Base-by-base conservation (phyloP, 2,797 vertebrate species). In the Crenuchus spilurus region DNA sequence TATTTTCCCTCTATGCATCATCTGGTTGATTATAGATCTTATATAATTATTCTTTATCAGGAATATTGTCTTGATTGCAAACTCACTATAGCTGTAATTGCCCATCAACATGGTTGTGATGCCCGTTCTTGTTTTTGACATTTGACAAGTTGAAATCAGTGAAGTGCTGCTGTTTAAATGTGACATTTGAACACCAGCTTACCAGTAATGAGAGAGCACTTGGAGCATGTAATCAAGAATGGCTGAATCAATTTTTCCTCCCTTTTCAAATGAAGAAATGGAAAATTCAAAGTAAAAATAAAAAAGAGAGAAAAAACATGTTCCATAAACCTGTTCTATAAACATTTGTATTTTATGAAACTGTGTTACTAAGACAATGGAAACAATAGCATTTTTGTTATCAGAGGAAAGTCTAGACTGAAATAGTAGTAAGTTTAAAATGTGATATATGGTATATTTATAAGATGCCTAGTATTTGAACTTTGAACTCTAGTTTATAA, bases 181-280 rank as follows among this genome's bases (percentile, higher is more conserved):
- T 82, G 80, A 72, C 77, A 77, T 82, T 79, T 77, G 55, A 77
- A 74, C 65, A 51, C 58, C 33, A 79, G 62, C 33, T 60, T 69
- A 67, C 55, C 54, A 55, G 51, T 74, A 60, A 82, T 71, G 66
- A 74, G 71, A 57, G 67, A 66, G 20, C 67, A 79, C 73, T 42
- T 60, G 3, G 57, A 67, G 80, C 74, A 74, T 64, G 49, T 79
- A 76, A 79, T 79, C 70, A 82, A 72, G 63, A 48, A 61, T 11
- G 51, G 58, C 64, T 78, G 52, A 78, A 72, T 72, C 65, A 57
- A 52, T 78, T 81, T 69, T 78, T 78, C 46, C 69, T 72, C 65
- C 49, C 41, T 63, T 71, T 63, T 76, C 69, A 81, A 48, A 28
- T 46, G n/a, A n/a, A n/a, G n/a, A n/a, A n/a, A n/a, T n/a, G n/a